A percentile compares a stretch with the other conserved stretches of the same genome.
Conservation (phyloP, 1,140 invertebrate species). For the Drosophila lacertosa region DNA sequence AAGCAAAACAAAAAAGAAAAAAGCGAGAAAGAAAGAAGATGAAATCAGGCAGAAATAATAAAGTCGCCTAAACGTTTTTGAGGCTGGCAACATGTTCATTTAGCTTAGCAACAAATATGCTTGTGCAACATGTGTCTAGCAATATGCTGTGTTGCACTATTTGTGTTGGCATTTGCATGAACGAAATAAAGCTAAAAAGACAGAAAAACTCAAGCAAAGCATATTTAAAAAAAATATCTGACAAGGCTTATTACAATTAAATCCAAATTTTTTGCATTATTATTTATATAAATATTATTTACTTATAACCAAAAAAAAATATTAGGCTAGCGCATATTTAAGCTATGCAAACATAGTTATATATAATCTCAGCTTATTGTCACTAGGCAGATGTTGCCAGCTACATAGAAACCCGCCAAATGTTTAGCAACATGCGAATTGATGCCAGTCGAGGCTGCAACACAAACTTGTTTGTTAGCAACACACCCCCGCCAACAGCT, state of each 20-base stretch:
- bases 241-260: too few relatives aligned
- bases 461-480: slow-evolving; percentile 30
- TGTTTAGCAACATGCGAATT: slow-evolving; percentile 13
- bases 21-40: slow-evolving; percentile 6
- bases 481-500: slow-evolving; percentile 43
- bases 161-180: not conserved
- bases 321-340: not conserved
- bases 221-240: too few relatives aligned
- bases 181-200: not conserved
- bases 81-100: slow-evolving; percentile 12
- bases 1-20: slow-evolving; percentile 40
- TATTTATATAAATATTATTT: too few relatives aligned
- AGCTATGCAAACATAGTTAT: too few relatives aligned
- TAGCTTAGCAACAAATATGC: too few relatives aligned
- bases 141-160: slow-evolving; percentile 8
- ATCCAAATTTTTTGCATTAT: too few relatives aligned
- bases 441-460: not conserved
- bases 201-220: too few relatives aligned
- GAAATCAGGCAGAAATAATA: slow-evolving; percentile 11
- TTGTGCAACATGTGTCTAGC: slow-evolving; percentile 32
- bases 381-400: not conserved
- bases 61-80: slow-evolving; percentile 3
- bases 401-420: not conserved
- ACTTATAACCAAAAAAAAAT: too few relatives aligned
- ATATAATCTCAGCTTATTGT: not conserved